Evolutionary conservation across 1,140 invertebrate genomes (phyloP), one percentile per base, ranked within the genome.

Genomic region (Augochlora pura): DNA sequence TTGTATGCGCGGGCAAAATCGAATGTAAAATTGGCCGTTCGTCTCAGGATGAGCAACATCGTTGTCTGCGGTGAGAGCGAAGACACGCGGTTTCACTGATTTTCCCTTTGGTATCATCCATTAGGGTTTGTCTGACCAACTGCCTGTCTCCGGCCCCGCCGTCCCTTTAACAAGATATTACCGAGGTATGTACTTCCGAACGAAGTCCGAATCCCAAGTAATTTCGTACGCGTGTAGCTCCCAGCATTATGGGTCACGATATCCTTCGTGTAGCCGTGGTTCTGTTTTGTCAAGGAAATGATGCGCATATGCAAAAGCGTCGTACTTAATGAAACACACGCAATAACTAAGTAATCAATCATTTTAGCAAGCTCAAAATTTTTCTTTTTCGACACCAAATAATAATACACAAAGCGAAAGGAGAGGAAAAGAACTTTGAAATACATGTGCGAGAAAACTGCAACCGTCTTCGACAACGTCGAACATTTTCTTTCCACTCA

Each of bases 1-100:
- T 80, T 74, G 64, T 86, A 73, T 76, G 80, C 84, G 83, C 80
- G 49, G 49, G 80, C 73, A 80, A 42, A 86, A 85, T 86, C 52
- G 80, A 85, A 54, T 75, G 77, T 80, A 76, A 46, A 76, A 80
- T 66, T 69, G 72, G 68, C 25, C 14, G 64, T 84, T 84, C 77
- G 70, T 70, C 72, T 32, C 64, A 46, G 64, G 57, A 75, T 49
- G 68, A 63, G 68, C 65, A 10, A 32, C 39, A 18, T 14, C 49
- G 39, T 67, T 46, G 75, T 63, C 49, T 16, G 57, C 52, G 16
- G 42, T 9, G 49, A 52, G 70, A 63, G 27, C 38, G 65, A 63
- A 49, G 64, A 60, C n/a, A 57, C 42, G 49, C 27, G 76, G 76
- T 64, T 69, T 12, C 9, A 46, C 12, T 21, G 12, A 16, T 18